Evolutionary conservation across 2,113 vertebrate species (phyloP), one percentile per base, ranked within the genome.

Genomic region (Nothobranchius furzeri): DNA sequence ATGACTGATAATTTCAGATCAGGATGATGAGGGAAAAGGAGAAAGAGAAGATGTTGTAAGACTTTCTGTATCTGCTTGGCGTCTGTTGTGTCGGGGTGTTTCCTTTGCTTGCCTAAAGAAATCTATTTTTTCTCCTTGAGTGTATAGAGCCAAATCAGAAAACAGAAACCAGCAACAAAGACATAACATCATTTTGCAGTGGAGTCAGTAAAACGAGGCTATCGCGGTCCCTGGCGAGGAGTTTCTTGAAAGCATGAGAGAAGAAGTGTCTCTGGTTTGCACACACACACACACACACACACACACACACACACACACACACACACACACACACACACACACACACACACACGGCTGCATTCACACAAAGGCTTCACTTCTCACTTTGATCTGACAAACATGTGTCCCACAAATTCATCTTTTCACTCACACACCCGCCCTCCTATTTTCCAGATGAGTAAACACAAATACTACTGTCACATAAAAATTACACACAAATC

Each of bases 41-140:
- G 57, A 30, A 47, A 85, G 47, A 82, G 82, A 83, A 70, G 74
- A 53, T n/a, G n/a, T 20, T 20, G 20, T 20, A 20, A 20, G 20
- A 20, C 52, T 75, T 85, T 76, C 65, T 82, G 68, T 78, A 61
- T 30, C 63, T 10, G 76, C 87, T 83, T 85, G 79, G 83, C 64
- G 76, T 79, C 76, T 68, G 60, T 82, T 87, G 80, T 79, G 78
- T 85, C 68, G 15, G 52, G 58, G 55, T 67, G 59, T 71, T 81
- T 50, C 84, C 74, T 84, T 71, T 50, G 73, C 77, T 85, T 66
- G 77, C 82, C 79, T 80, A 64, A 25, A 68, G 54, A 79, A 30
- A 30, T 30, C 69, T 65, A 50, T 75, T 82, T 83, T 52, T 67
- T 57, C 79, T 78, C 66, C 76, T 72, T 78, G 35, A 12, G 75